A percentile compares a stretch with the other conserved stretches of the same genome.
These are phyloP conservation scores for Trididemnum miniatum DNA, from an alignment of 23 tunicate species.

Conservation along the genomic window DNA sequence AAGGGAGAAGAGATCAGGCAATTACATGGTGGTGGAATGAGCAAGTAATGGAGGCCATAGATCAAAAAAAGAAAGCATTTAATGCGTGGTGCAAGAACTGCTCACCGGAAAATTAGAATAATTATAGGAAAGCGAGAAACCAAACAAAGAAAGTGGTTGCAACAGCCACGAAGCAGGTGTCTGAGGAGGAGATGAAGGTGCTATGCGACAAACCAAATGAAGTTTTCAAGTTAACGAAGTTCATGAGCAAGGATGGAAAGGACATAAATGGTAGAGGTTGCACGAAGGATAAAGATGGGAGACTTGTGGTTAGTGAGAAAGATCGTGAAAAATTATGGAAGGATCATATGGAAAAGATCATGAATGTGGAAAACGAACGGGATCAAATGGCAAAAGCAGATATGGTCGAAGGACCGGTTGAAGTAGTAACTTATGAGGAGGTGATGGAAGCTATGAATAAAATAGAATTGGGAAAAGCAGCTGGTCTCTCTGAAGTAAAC, in stretches of 20 bases:
- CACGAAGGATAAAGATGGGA: background rate
- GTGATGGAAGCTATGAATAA: background rate
- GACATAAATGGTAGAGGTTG: background rate
- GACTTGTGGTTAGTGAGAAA: background rate
- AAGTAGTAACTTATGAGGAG: background rate
- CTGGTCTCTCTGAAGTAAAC: background rate
- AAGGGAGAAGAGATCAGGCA: background rate
- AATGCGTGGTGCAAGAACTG: background rate
- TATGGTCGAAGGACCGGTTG: background rate
- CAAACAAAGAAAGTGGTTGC: slow-evolving; percentile 4
- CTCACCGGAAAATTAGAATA: background rate
- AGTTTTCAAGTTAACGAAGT: background rate
- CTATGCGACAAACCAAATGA: background rate
- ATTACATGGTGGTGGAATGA: slow-evolving; percentile 27
- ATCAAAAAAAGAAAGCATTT: background rate
- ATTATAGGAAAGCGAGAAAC: background rate
- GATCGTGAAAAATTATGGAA: background rate
- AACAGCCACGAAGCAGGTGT: background rate
- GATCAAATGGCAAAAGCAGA: background rate
- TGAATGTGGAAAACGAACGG: background rate
- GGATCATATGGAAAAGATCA: background rate
- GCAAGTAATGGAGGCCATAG: background rate
- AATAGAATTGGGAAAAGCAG: background rate
- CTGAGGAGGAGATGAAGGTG: background rate
- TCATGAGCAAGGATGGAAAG: background rate